Evolutionary conservation across 2,888 invertebrate genomes (phyloP), one percentile per base, ranked within the genome.

Genomic region (Scotopteryx bipunctaria): DNA sequence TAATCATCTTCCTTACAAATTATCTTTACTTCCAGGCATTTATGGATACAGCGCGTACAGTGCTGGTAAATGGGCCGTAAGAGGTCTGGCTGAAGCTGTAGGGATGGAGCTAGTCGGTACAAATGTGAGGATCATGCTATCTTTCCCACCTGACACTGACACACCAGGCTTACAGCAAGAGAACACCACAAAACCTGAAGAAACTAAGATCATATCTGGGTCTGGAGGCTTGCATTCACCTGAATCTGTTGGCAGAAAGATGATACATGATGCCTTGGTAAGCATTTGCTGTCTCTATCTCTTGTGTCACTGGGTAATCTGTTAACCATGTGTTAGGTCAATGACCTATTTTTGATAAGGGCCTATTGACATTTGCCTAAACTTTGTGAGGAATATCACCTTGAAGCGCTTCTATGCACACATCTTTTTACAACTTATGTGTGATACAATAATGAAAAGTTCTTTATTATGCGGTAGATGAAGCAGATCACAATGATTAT

Each of bases 131-230:
- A 94, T 99, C 0, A 98, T 98, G 1, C 74, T 99, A 13, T 93
- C 96, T 1, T 93, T 96, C 66, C 99, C 99, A 1, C 97, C 99
- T 0, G 99, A 99, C 74, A 99, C 99, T 0, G 97, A 99, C 71
- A 99, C 99, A 0, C 99, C 99, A 8, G 99, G 99, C 9, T 97
- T 96, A 81, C 94, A 94, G 55, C 92, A 93, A 61, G 99, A 99
- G 83, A 94, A 97, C 68, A 92, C 94, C 55, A 93, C 94, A 0
- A 99, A 98, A 84, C 97, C 98, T 0, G 87, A 93, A 48, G 98
- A 97, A 91, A 98, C 98, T 0, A 94, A 94, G 78, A 86, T 97
- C 0, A 97, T 99, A 67, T 97, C 96, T 6, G 94, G 95, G 45
- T 85, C 94, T 31, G 95, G 94, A 11, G 97, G 97, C 0, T 83